A percentile compares a stretch with the other conserved stretches of the same genome.
phyloP scores from a whole-genome alignment of 2,888 invertebrate species.

The Megalurothrips usitatus region DNA sequence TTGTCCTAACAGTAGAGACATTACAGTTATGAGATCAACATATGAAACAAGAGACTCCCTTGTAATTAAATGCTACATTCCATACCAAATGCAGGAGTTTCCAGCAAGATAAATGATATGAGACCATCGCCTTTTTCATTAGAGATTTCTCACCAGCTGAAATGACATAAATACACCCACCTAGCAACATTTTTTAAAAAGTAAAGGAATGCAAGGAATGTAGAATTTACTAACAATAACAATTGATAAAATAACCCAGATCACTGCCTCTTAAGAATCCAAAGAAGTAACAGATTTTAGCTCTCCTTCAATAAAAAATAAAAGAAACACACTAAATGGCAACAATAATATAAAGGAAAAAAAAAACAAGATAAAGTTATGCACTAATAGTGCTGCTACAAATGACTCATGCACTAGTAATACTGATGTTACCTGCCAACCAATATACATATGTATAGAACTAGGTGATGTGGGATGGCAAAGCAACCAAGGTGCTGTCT shows the following conservation, averaged over 20 bases:
- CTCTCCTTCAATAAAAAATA: neutral
- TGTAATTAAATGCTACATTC: slow-evolving; percentile 13
- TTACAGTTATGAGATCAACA: slow-evolving; percentile 15
- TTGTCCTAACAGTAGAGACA: slow-evolving; percentile 17
- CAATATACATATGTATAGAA: neutral
- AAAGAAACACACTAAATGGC: slow-evolving; percentile 20
- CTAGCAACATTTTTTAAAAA: neutral
- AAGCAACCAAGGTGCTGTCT: neutral
- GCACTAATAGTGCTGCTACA: slow-evolving; percentile 22
- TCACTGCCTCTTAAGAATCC: neutral
- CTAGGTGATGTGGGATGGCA: neutral
- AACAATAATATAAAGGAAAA: neutral
- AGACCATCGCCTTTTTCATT: neutral
- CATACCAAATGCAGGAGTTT: neutral
- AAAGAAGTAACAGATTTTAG: slow-evolving; percentile 6
- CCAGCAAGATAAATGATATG: neutral
- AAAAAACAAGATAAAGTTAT: neutral
- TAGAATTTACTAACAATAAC: slow-evolving; percentile 18
- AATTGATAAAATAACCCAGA: slow-evolving; percentile 19
- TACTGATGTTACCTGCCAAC: slow-evolving; percentile 14
- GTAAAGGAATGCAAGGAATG: neutral
- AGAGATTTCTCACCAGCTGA: neutral
- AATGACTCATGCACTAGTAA: slow-evolving; percentile 23
- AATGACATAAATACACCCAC: neutral
- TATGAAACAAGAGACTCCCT: neutral